phyloP scores from a whole-genome alignment of 2,113 vertebrate genomes.

The Phycodurus eques region DNA sequence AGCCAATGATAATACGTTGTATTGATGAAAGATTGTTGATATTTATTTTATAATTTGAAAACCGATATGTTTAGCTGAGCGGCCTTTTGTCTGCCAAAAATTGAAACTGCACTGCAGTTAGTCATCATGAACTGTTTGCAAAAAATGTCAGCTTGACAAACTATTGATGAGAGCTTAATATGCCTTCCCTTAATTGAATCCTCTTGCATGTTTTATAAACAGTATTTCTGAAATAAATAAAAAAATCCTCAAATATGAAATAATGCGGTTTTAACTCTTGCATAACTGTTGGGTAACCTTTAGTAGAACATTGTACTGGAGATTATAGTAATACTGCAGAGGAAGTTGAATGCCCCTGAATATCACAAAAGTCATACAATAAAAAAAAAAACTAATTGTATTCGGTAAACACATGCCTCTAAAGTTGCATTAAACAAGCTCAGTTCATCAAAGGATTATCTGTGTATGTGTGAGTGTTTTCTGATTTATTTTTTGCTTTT shows the following conservation, averaged over 20 bases:
- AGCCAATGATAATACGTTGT: constrained; percentile 29
- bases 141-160: neutral
- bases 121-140: neutral
- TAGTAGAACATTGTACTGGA: neutral
- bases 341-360: neutral
- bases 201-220: neutral
- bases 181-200: neutral
- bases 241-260: neutral
- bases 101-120: neutral
- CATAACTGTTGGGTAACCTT: neutral
- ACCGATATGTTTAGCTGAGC: constrained; percentile 14
- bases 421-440: no score
- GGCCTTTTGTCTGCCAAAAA: constrained; percentile 5
- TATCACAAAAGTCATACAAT: neutral
- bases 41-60: constrained; percentile 29
- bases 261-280: neutral
- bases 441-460: no score
- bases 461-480: no score
- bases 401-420: no score
- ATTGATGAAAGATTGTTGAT: constrained; percentile 27
- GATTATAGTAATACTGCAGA: neutral
- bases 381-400: neutral
- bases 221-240: neutral
- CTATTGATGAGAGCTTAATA: neutral
- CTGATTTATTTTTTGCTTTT: no score